Percentiles rank a stretch among this genome's conserved stretches.
Evolutionary conservation across 1,140 invertebrate genomes (phyloP).

Genomic region (Eufriesea mexicana): DNA sequence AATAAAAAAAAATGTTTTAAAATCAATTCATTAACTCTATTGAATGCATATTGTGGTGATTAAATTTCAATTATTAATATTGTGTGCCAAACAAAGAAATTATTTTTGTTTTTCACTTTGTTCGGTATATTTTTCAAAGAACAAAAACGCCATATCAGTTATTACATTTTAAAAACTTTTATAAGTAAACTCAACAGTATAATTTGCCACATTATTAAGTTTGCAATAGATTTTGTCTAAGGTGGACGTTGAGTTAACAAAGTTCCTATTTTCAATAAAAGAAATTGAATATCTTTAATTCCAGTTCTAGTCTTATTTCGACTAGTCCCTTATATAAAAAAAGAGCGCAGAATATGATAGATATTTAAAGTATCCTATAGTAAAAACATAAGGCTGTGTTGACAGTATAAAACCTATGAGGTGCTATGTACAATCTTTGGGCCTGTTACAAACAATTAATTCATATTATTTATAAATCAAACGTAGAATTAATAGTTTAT

Average conservation of each 20-base stretch:
- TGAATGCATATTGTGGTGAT: neutral
- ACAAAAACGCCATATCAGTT: neutral
- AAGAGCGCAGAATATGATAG: neutral
- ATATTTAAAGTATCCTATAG: constrained; percentile 38
- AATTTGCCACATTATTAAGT: constrained; percentile 2
- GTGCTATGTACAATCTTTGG: constrained; percentile 8
- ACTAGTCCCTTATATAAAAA: constrained; percentile 28
- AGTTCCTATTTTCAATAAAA: constrained; percentile 34
- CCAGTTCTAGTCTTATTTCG: constrained; percentile 24
- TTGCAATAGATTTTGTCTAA: neutral
- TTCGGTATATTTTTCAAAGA: neutral
- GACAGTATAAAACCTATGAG: constrained; percentile 42
- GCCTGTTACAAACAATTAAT: neutral
- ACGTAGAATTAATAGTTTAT: neutral
- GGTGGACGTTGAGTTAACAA: neutral
- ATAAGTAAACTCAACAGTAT: constrained; percentile 13
- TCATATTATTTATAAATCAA: neutral
- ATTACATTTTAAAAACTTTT: constrained; percentile 1
- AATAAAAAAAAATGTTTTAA: neutral
- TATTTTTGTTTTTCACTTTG: constrained; percentile 16
- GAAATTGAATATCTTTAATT: neutral
- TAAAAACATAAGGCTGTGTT: constrained; percentile 44
- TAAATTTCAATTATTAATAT: neutral
- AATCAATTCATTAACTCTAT: neutral
- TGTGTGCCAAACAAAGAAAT: constrained; percentile 22